Evolutionary conservation across 2,888 invertebrate genomes (phyloP).

Genomic region (Scelioninae gen. 1): DNA sequence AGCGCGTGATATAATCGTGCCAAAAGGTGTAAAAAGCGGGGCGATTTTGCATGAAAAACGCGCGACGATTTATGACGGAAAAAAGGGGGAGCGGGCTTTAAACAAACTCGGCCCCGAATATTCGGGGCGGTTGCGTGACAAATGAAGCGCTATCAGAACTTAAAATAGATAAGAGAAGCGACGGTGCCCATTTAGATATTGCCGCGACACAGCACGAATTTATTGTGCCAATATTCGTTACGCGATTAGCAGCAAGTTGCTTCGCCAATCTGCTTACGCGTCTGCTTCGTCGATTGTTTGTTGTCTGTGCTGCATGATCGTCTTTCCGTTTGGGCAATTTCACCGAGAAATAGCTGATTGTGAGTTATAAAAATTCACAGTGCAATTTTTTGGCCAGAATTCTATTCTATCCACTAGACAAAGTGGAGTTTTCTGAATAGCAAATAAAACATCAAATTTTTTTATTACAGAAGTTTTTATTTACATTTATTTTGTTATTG

Average conservation of each 20-base stretch:
- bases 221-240: constrained; percentile 67
- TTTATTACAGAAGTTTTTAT: no score
- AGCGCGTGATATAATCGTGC: constrained; percentile 61
- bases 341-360: no score
- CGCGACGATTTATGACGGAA: constrained; percentile 61
- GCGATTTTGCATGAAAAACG: constrained; percentile 61
- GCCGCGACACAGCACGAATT: constrained; percentile 54
- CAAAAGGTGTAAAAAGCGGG: constrained; percentile 62
- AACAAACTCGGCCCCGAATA: constrained; percentile 56
- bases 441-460: no score
- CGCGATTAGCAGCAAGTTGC: constrained; percentile 60
- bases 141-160: constrained; percentile 69
- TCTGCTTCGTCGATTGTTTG: constrained; percentile 47
- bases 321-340: no score
- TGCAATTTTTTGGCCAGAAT: no score
- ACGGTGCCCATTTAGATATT: constrained; percentile 66
- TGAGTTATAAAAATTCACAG: no score
- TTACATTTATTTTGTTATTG: no score
- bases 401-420: no score
- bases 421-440: no score
- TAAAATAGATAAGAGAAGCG: constrained; percentile 65
- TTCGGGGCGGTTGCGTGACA: constrained; percentile 60
- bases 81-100: constrained; percentile 43
- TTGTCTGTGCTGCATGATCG: no score
- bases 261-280: constrained; percentile 59